Percentiles rank a stretch among this genome's conserved stretches.
Evolutionary conservation across 2,113 vertebrate genomes (phyloP).

Genomic region (Grallaria varia): DNA sequence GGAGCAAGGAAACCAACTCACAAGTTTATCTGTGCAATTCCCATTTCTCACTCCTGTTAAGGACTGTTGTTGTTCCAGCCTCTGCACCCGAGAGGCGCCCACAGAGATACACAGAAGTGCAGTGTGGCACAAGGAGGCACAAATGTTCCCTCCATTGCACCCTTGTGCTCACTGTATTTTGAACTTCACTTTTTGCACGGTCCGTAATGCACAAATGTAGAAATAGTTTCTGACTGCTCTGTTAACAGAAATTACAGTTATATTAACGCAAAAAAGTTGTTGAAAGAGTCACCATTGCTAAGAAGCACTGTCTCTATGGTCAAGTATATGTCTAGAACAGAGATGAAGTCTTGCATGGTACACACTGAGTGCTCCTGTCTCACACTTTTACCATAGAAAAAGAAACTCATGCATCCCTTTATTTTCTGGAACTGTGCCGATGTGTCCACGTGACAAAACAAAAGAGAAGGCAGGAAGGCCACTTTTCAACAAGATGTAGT

Average conservation of each 20-base stretch:
- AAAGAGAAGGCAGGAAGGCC: not conserved
- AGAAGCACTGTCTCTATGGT: not conserved
- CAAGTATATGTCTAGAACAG: not conserved
- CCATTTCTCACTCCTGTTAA: not conserved
- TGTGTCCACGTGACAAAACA: not conserved
- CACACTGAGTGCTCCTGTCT: not conserved
- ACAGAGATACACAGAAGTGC: not conserved
- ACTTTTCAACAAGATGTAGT: not conserved
- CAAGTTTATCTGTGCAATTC: not conserved
- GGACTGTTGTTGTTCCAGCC: not conserved
- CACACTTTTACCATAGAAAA: not conserved
- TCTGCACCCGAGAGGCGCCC: not conserved
- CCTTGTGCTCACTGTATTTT: not conserved
- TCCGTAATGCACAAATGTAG: not conserved
- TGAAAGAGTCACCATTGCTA: not conserved
- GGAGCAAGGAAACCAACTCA: not conserved
- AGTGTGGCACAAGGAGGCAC: not conserved
- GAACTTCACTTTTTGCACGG: not conserved
- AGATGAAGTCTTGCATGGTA: not conserved
- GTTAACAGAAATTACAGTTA: not conserved
- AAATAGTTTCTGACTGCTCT: not conserved
- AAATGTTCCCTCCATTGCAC: not conserved
- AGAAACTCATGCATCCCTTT: not conserved
- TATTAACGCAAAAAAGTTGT: not conserved
- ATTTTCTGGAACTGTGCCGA: not conserved